phyloP scores from a whole-genome alignment of 2,113 vertebrate genomes.

The Lipophrys pholis region DNA sequence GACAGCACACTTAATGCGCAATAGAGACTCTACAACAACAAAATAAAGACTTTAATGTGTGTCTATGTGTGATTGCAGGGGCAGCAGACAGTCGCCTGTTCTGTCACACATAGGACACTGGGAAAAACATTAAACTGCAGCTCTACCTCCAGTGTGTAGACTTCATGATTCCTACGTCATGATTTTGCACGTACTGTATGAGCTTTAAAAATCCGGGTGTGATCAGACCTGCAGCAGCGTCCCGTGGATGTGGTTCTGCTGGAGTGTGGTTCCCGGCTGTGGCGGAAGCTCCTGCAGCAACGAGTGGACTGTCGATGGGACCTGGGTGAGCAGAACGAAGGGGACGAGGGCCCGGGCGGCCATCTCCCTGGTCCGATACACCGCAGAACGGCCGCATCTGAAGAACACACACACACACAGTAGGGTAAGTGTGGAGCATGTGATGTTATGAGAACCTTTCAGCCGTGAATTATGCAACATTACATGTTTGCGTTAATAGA shows the following conservation, averaged over 20 bases:
- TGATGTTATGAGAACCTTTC: background rate
- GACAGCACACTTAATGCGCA: too few species aligned
- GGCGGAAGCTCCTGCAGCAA: constrained; percentile 87
- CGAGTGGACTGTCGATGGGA: constrained; percentile 78
- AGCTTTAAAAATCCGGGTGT: constrained; percentile 5
- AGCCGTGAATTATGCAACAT: background rate
- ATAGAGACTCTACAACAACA: too few species aligned
- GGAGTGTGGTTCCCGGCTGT: constrained; percentile 64
- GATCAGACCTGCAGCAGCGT: constrained; percentile 89
- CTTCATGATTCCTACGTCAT: too few species aligned
- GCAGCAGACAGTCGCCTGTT: too few species aligned
- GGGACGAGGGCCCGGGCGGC: constrained; percentile 92
- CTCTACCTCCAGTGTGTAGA: too few species aligned
- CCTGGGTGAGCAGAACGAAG: constrained; percentile 86
- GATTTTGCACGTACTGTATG: background rate
- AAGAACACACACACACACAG: constrained; percentile 24
- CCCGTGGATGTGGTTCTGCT: constrained; percentile 92
- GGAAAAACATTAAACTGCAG: too few species aligned
- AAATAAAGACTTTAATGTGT: too few species aligned
- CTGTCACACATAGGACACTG: too few species aligned
- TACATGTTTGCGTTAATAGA: background rate
- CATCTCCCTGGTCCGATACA: constrained; percentile 93
- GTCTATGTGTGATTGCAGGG: too few species aligned
- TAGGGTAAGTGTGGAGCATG: constrained; percentile 2
- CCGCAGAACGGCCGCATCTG: constrained; percentile 89